Conservation (phyloP, 2,888 invertebrate genomes). For the Antheraea yamamai region DNA sequence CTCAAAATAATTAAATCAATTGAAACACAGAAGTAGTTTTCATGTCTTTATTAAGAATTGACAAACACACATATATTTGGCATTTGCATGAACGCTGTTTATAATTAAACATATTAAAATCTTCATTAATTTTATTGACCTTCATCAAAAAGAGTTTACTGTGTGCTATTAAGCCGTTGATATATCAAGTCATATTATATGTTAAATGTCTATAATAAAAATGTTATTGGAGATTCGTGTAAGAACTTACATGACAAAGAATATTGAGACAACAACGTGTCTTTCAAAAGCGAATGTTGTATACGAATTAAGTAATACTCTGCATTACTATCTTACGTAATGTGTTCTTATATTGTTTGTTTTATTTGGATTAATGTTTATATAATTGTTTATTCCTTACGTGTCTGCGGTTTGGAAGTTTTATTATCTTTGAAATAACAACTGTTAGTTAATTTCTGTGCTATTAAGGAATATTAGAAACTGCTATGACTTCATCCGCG, state of each 20-base stretch:
- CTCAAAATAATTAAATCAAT: too few species aligned
- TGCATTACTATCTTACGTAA: background rate
- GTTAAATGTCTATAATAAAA: background rate
- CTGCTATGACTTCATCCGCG: too few species aligned
- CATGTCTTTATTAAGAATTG: too few species aligned
- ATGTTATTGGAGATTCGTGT: background rate
- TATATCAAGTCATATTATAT: background rate
- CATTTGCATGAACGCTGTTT: background rate
- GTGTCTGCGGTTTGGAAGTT: too few species aligned
- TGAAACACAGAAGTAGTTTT: too few species aligned
- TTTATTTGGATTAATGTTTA: background rate
- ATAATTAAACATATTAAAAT: too few species aligned
- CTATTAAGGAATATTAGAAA: too few species aligned
- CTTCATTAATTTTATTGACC: background rate
- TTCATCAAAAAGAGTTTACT: background rate
- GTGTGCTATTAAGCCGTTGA: background rate
- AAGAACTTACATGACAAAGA: background rate
- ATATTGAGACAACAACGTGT: background rate
- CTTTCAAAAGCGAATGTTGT: background rate
- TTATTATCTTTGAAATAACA: too few species aligned
- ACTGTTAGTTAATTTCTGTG: background rate
- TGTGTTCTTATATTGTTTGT: background rate
- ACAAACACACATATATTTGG: too few species aligned
- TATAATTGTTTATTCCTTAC: background rate
- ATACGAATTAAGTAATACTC: background rate